Evolutionary conservation across 2,797 vertebrate species (phyloP).

Genomic region (Lepidocolaptes lacrymiger): DNA sequence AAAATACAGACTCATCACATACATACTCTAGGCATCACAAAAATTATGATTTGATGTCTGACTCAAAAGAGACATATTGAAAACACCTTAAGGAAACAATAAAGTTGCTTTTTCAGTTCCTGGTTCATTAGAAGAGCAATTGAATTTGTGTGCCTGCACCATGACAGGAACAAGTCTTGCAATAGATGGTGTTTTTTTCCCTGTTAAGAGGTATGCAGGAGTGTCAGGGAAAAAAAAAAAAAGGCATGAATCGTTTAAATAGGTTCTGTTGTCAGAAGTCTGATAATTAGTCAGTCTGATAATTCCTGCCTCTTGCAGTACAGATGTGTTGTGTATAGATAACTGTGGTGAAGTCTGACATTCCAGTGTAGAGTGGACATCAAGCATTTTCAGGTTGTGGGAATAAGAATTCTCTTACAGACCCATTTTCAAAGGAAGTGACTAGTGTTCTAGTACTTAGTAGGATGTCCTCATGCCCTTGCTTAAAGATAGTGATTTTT

Average conservation of each 20-base stretch:
- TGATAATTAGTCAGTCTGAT: not conserved
- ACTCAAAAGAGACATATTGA: not conserved
- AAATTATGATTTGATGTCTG: not conserved
- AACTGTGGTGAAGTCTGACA: not conserved
- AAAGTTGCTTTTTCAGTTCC: not conserved
- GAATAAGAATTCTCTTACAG: not conserved
- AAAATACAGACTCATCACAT: not conserved
- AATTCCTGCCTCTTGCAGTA: not conserved
- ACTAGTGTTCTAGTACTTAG: not conserved
- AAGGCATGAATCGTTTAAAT: not conserved
- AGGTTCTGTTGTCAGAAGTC: not conserved
- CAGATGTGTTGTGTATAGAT: not conserved
- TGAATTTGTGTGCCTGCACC: not conserved
- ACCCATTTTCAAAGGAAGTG: not conserved
- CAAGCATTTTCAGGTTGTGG: not conserved
- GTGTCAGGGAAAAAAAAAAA: not conserved
- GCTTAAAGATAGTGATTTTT: not conserved
- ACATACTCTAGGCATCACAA: not conserved
- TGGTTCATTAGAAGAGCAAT: not conserved
- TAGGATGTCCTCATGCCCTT: not conserved
- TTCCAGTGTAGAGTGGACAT: not conserved
- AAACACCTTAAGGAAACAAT: not conserved
- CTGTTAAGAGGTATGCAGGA: not conserved
- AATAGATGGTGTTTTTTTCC: not conserved
- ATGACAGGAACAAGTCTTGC: not conserved